Base-by-base conservation (phyloP, 1,140 invertebrate species). In the Drosophila dunni region DNA sequence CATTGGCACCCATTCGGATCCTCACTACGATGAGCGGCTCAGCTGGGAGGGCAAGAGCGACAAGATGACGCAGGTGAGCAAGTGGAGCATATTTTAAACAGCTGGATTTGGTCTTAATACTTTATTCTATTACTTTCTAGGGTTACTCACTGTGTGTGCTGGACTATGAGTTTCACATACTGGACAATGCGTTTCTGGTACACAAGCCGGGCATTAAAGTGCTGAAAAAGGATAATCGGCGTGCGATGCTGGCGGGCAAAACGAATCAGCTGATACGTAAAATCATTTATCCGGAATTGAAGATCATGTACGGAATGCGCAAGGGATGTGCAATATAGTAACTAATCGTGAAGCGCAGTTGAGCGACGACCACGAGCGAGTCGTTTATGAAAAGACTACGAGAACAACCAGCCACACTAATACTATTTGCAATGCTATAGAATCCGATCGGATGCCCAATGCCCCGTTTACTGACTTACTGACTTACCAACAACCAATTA, bases 31-130 rank as follows among this genome's bases (percentile, higher is more conserved):
- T 76, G 96, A 97, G 90, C 94, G 97, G 90, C 94, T 97, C 17
- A 97, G 96, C 86, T 97, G 97, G 97, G 96, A 97, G 90, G 97
- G 97, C 54, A 97, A 97, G 93, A 97, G 96, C 92, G 97, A 97
- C 92, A 97, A 97, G 94, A 98, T 98, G 97, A 97, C 97, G 40
- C 97, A 98, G 95, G 97, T 97, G 84, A 92, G 63, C 58, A 6
- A 42, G 17, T 10, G 1, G 2, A 38, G 15, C 71, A 50, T 1
- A 6, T 20, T 0, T 11, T 34, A n/a, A 8, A 10, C 5, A 29
- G 6, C 11, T n/a, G 3, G 17, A 24, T 38, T 29, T 0, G 58
- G 56, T 51, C 33, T 74, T 56, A 81, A 50, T 45, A 0, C 24
- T 29, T 29, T 2, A 29, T 5, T 29, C 5, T 29, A 4, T 61